Percentiles rank a stretch among this genome's conserved stretches.
These are phyloP conservation scores for Prunella strophiata DNA, from an alignment of 2,797 vertebrate species.

Conservation along the genomic window DNA sequence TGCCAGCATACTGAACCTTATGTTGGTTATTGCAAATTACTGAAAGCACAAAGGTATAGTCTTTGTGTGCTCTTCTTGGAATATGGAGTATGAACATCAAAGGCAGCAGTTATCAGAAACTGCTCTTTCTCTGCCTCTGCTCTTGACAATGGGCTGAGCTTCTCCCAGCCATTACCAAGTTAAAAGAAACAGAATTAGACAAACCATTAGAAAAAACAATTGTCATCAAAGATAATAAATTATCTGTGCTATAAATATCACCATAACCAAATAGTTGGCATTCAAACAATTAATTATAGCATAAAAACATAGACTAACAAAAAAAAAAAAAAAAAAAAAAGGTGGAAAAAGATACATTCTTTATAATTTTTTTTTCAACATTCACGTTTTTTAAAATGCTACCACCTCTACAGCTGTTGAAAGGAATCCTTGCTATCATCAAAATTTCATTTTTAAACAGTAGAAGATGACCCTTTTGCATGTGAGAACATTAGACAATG, in stretches of 20 bases:
- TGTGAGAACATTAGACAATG: not conserved
- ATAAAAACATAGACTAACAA: not conserved
- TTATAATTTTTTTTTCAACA: not conserved
- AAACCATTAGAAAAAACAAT: not conserved
- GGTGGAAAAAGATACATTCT: fast-evolving
- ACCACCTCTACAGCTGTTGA: not conserved
- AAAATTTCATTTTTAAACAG: not conserved
- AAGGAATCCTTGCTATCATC: not conserved
- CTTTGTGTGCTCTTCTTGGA: not conserved
- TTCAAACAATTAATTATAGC: not conserved
- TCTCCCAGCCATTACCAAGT: not conserved
- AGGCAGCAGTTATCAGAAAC: not conserved
- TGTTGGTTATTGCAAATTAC: conserved; percentile 35
- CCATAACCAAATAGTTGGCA: not conserved
- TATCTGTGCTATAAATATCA: not conserved
- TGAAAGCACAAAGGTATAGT: conserved; percentile 5
- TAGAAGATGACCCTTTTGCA: not conserved
- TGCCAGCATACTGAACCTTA: conserved; percentile 17
- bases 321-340: not conserved
- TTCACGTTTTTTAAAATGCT: not conserved
- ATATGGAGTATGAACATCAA: not conserved
- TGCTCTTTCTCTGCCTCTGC: not conserved
- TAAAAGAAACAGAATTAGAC: not conserved
- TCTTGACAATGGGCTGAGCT: not conserved
- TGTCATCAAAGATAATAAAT: not conserved